Percentiles rank a stretch among this genome's conserved stretches.
Conservation (phyloP, 2,113 vertebrate genomes). For the Oceanodroma tethys region DNA sequence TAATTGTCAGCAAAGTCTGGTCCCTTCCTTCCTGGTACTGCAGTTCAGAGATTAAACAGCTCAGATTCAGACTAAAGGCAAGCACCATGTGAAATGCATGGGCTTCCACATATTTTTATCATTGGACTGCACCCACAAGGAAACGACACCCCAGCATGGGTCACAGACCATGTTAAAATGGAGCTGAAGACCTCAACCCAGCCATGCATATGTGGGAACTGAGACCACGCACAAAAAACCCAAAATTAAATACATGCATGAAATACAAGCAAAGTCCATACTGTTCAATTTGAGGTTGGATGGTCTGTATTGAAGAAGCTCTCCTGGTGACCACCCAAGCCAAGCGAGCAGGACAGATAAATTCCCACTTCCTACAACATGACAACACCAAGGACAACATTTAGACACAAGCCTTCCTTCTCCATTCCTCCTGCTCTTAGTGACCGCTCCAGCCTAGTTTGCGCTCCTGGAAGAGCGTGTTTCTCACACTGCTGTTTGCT, state of each 20-base stretch:
- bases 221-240: not conserved
- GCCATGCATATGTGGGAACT: no score
- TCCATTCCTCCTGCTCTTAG: not conserved
- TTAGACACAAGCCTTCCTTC: not conserved
- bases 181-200: not conserved
- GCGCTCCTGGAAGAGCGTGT: not conserved
- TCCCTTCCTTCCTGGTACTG: not conserved
- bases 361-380: not conserved
- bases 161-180: not conserved
- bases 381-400: not conserved
- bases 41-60: not conserved
- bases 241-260: accelerated
- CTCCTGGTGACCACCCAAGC: not conserved
- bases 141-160: not conserved
- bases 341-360: not conserved
- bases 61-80: not conserved
- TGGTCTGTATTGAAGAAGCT: not conserved
- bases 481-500: not conserved
- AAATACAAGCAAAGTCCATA: not conserved
- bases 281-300: not conserved
- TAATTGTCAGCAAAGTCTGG: not conserved
- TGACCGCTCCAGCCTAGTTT: not conserved
- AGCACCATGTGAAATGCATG: accelerated
- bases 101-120: not conserved
- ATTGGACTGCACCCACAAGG: not conserved